Conservation (phyloP, 2,888 invertebrate genomes). For the Nebria brevicollis region DNA sequence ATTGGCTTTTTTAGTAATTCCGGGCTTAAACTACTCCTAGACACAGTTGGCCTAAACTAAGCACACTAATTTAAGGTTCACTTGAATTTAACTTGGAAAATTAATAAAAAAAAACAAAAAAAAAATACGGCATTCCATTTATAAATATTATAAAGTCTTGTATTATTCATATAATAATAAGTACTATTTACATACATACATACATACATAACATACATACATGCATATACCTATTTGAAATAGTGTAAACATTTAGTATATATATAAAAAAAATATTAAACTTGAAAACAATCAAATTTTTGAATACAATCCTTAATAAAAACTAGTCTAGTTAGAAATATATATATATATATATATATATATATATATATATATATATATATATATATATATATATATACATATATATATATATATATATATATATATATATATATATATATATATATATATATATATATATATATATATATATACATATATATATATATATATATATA, state of each 20-base stretch:
- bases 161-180: slow-evolving; percentile 18
- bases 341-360: slow-evolving; percentile 15
- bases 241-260: slow-evolving; percentile 33
- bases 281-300: slow-evolving; percentile 39
- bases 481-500: slow-evolving; percentile 9
- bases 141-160: slow-evolving; percentile 5
- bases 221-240: slow-evolving; percentile 33
- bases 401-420: neutral
- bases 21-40: neutral
- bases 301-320: slow-evolving; percentile 37
- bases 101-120: neutral
- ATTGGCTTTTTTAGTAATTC: slow-evolving; percentile 2
- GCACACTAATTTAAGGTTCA: slow-evolving; percentile 34
- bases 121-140: slow-evolving; percentile 24
- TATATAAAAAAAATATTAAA: slow-evolving; percentile 19
- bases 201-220: slow-evolving; percentile 31
- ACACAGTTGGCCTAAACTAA: slow-evolving; percentile 3
- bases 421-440: neutral
- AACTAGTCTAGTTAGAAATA: slow-evolving; percentile 28
- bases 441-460: slow-evolving; percentile 13
- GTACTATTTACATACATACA: neutral
- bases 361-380: neutral
- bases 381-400: slow-evolving; percentile 15
- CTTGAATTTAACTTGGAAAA: slow-evolving; percentile 17
- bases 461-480: neutral